Percentiles rank a stretch among this genome's conserved stretches.
Conservation (phyloP, 2,113 vertebrate genomes). For the Antechinus flavipes region DNA sequence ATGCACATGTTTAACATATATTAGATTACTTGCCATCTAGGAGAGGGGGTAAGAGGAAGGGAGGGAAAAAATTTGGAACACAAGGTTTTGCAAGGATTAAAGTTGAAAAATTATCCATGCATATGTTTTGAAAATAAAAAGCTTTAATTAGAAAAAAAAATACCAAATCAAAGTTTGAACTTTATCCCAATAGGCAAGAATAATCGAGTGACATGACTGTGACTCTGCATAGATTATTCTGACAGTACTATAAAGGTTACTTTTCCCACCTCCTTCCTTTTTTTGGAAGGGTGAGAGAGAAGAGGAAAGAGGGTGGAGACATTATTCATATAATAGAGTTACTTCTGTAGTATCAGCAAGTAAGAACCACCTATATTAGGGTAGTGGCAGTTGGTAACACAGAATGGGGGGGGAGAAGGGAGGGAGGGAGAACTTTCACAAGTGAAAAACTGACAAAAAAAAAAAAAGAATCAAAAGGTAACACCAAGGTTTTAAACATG, state of each 20-base stretch:
- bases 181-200: background rate
- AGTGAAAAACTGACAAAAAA: background rate
- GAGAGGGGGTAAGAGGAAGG: no score
- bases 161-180: background rate
- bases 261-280: background rate
- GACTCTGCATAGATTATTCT: background rate
- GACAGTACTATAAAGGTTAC: background rate
- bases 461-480: background rate
- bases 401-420: background rate
- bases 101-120: no score
- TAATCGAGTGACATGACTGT: background rate
- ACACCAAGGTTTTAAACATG: background rate
- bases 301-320: background rate
- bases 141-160: background rate
- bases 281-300: background rate
- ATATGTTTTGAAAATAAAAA: no score
- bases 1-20: no score
- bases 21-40: no score
- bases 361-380: background rate
- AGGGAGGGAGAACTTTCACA: background rate
- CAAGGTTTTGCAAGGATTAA: no score
- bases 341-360: background rate
- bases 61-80: no score
- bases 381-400: background rate
- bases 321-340: background rate